Base-by-base conservation (phyloP, 2,888 invertebrate genomes). In the Pristionchus maxplancki region DNA sequence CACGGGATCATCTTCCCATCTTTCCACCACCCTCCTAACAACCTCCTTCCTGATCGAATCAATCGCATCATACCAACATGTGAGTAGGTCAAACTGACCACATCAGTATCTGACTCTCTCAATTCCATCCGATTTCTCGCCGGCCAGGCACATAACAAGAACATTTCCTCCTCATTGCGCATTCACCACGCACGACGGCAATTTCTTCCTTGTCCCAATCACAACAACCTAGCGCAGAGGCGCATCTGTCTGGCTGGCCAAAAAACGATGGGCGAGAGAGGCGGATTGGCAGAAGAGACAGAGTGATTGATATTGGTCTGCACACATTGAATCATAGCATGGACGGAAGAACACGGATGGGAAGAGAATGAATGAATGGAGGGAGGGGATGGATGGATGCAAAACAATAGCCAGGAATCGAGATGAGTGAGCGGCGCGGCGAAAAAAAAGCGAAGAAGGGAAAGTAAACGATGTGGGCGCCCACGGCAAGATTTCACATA, bases 361-460 rank as follows among this genome's bases (percentile, higher is more conserved):
- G 62, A 71, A 74, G 89, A 88, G 85, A 89, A 85, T 20, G 44
- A 89, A 86, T 15, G 44, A 86, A n/a, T 44, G 31, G 40, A 58
- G n/a, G 34, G 28, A 24, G 6, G 44, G 83, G 24, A 82, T 44
- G 78, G 40, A 48, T 31, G 53, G 53, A 58, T 48, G 88, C 31
- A 53, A 82, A 88, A 53, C 53, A 83, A 82, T 78, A 67, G 78
- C 50, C 34, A 81, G 88, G 53, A 78, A 82, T 53, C 24, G 53
- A 83, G 50, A 81, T 50, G 82, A 40, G 34, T 28, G 24, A n/a
- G 20, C 24, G 82, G 50, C 17, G 48, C n/a, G 50, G 53, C 53
- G 8, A 83, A 37, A 28, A 15, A 64, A 24, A 5, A 48, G 28
- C 28, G 53, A 24, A 24, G 82, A 31, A 15, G 20, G 40, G 15